phyloP scores from a whole-genome alignment of 2,888 invertebrate genomes.

The Cryptophagus acutangulus region DNA sequence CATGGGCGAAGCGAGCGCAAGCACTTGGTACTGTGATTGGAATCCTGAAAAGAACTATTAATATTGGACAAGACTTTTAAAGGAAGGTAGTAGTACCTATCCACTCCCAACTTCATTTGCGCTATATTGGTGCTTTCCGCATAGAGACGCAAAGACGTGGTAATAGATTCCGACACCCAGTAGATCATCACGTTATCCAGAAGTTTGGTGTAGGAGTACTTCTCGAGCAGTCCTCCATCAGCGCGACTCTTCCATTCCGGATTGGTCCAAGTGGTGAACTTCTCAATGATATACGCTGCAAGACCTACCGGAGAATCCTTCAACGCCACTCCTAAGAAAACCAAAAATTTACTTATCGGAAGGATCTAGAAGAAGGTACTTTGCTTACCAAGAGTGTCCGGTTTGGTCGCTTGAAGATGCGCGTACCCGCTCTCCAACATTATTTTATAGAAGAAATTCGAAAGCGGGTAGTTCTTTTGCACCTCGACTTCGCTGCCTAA shows the following conservation, averaged over 20 bases:
- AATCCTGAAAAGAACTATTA: constrained; percentile 47
- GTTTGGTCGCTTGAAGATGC: constrained; percentile 83
- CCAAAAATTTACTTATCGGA: too few relatives aligned
- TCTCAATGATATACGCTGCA: constrained; percentile 86
- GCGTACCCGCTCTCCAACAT: constrained; percentile 58
- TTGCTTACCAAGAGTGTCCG: constrained; percentile 74
- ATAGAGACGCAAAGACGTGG: constrained; percentile 69
- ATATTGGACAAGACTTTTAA: not conserved
- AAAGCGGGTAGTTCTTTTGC: constrained; percentile 55
- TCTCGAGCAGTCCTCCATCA: constrained; percentile 64
- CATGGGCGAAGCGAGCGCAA: constrained; percentile 69
- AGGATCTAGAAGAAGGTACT: too few relatives aligned
- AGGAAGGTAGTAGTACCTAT: constrained; percentile 22
- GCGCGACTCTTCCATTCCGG: constrained; percentile 45
- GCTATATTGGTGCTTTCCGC: constrained; percentile 53
- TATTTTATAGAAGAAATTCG: constrained; percentile 40
- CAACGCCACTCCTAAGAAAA: constrained; percentile 57
- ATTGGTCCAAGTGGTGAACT: constrained; percentile 75
- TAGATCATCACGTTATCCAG: constrained; percentile 79
- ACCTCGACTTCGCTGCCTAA: too few relatives aligned
- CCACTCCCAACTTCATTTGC: constrained; percentile 18
- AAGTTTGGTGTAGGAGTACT: constrained; percentile 64
- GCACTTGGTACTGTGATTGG: constrained; percentile 68
- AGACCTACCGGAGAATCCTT: constrained; percentile 77
- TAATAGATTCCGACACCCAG: constrained; percentile 68